Percentiles rank a stretch among this genome's conserved stretches.
These are phyloP conservation scores for Micromys minutus DNA, from an alignment of 2,113 vertebrate species.

Conservation along the genomic window DNA sequence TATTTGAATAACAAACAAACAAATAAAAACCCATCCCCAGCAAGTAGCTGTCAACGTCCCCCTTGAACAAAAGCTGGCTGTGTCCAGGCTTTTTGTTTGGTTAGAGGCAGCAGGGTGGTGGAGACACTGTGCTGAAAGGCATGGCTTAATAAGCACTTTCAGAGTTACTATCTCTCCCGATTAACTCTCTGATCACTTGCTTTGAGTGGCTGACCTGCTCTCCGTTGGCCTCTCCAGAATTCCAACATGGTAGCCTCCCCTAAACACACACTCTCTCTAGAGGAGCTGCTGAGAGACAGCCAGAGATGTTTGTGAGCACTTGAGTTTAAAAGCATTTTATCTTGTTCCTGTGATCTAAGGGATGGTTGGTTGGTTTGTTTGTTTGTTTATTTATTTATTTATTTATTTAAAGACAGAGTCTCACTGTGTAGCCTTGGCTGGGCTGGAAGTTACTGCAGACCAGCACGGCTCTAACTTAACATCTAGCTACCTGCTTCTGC, in stretches of 20 bases:
- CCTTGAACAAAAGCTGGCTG: conserved; percentile 71
- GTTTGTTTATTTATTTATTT: background rate
- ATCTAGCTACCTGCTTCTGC: no score
- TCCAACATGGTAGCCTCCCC: background rate
- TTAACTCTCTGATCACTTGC: conserved; percentile 63
- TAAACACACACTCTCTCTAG: background rate
- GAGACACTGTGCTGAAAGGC: conserved; percentile 43
- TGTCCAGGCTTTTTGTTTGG: conserved; percentile 43
- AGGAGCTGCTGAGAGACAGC: background rate
- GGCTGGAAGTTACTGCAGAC: background rate
- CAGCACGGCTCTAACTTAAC: background rate
- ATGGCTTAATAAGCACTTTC: conserved; percentile 62
- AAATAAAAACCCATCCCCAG: conserved; percentile 69
- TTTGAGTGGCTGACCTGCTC: conserved; percentile 10
- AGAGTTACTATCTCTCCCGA: conserved; percentile 45
- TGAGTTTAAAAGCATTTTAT: background rate
- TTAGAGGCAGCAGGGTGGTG: conserved; percentile 58
- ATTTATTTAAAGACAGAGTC: background rate
- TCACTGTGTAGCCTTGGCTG: background rate
- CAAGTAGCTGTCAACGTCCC: conserved; percentile 70
- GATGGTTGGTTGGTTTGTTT: background rate
- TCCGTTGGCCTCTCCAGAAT: background rate
- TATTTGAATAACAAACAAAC: conserved; percentile 78
- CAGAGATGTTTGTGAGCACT: background rate
- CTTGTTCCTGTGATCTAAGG: conserved; percentile 2